Percentiles rank a stretch among this genome's conserved stretches.
Evolutionary conservation across 2,888 invertebrate genomes (phyloP).

Genomic region (Agrochola litura): DNA sequence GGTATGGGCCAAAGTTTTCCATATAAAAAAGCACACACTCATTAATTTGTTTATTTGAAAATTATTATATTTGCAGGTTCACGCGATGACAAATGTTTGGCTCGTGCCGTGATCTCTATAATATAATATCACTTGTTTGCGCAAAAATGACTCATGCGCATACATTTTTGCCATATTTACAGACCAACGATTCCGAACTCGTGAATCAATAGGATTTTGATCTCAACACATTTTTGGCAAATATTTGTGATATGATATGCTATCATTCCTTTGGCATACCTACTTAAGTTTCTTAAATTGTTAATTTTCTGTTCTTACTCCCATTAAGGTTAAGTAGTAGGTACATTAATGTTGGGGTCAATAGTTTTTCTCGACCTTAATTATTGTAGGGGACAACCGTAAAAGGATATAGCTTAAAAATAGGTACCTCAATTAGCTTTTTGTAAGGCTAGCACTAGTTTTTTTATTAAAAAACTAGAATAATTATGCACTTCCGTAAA

Average conservation of each 20-base stretch:
- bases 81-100: conserved; percentile 58
- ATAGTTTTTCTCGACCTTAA: too few relatives aligned
- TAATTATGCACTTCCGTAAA: conserved; percentile 32
- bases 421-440: conserved; percentile 14
- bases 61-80: conserved; percentile 36
- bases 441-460: not conserved
- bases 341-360: not conserved
- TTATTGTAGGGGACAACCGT: not conserved
- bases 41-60: conserved; percentile 24
- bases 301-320: not conserved
- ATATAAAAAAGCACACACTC: conserved; percentile 24
- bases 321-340: not conserved
- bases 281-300: not conserved
- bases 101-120: conserved; percentile 52
- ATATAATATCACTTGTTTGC: conserved; percentile 38
- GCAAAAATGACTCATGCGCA: conserved; percentile 48
- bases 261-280: not conserved
- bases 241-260: conserved; percentile 22
- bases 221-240: conserved; percentile 18
- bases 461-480: too few relatives aligned
- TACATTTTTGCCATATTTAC: conserved; percentile 46
- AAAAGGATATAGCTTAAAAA: not conserved
- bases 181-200: conserved; percentile 53
- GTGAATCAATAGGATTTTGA: conserved; percentile 55
- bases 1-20: conserved; percentile 1